Evolutionary conservation across 2,888 invertebrate species (phyloP), one percentile per base, ranked within the genome.

Genomic region (Pteria penguin): DNA sequence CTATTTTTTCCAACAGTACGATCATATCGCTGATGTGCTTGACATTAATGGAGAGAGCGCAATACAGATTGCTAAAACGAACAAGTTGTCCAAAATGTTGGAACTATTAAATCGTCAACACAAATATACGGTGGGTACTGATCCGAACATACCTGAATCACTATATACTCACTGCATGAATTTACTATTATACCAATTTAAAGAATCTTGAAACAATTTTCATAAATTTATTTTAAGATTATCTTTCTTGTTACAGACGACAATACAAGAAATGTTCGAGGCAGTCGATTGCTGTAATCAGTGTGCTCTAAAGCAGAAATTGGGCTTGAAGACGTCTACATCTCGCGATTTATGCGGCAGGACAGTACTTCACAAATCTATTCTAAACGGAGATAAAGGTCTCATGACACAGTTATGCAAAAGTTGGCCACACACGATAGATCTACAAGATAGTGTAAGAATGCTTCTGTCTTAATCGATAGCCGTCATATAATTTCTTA

Each of bases 331-430:
- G 75, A 83, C 84, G 58, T 75, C 76, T 33, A 31, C 72, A 65
- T 89, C 88, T 4, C 81, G 81, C 29, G 91, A 91, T 82, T 86
- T 85, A 60, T 88, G 88, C 71, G 91, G 91, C 0, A 79, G 91
- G 11, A 90, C 88, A 0, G 83, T 90, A 4, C 84, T 91, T 18
- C 91, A 91, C 76, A 83, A 83, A 24, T 90, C 91, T 4, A 84
- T 91, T 29, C 83, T 91, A 18, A 84, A 85, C 74, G 82, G 83
- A 33, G 87, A 85, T 26, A 77, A 78, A 14, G 83, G 85, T 4
- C 75, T 90, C 27, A 86, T 88, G 26, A 82, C 78, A n/a, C 87
- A 80, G 71, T 75, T 91, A 2, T 75, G 85, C 0, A 85, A 86
- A n/a, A 82, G 87, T 54, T 88, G 84, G 68, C 85, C 87, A 8